A percentile compares a stretch with the other conserved stretches of the same genome.
These are phyloP conservation scores for Pogonognathellus flavescens DNA, from an alignment of 1,140 invertebrate species.

Conservation along the genomic window DNA sequence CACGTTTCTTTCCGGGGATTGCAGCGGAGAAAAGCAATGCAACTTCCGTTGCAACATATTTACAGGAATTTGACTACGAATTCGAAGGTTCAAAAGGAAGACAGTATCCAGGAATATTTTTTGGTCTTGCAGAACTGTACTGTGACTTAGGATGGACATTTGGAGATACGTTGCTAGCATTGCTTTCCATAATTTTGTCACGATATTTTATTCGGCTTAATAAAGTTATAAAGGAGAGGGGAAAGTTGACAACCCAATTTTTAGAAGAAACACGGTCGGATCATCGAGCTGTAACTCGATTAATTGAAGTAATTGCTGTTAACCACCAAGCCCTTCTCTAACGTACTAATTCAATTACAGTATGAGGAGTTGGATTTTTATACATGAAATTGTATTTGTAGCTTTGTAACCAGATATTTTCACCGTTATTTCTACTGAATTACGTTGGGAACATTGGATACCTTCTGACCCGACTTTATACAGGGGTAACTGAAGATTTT, in stretches of 20 bases:
- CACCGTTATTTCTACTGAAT: conserved; percentile 56
- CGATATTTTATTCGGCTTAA: conserved; percentile 54
- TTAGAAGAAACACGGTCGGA: conserved; percentile 55
- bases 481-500: conserved; percentile 46
- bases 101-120: conserved; percentile 4
- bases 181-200: conserved; percentile 53
- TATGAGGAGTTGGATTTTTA: background rate
- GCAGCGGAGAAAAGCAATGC: conserved; percentile 19
- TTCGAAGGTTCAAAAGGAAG: background rate
- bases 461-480: conserved; percentile 55
- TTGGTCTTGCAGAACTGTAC: conserved; percentile 37
- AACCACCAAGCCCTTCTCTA: background rate
- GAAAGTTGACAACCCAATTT: background rate
- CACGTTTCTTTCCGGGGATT: background rate
- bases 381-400: conserved; percentile 8
- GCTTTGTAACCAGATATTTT: conserved; percentile 57
- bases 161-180: conserved; percentile 44
- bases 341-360: background rate
- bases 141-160: conserved; percentile 61
- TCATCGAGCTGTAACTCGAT: conserved; percentile 46
- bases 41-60: conserved; percentile 19
- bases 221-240: conserved; percentile 22
- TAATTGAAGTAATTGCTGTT: conserved; percentile 51
- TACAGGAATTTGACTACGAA: conserved; percentile 36
- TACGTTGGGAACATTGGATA: conserved; percentile 58